Base-by-base conservation (phyloP, 2,113 vertebrate genomes). In the Crypturellus undulatus region DNA sequence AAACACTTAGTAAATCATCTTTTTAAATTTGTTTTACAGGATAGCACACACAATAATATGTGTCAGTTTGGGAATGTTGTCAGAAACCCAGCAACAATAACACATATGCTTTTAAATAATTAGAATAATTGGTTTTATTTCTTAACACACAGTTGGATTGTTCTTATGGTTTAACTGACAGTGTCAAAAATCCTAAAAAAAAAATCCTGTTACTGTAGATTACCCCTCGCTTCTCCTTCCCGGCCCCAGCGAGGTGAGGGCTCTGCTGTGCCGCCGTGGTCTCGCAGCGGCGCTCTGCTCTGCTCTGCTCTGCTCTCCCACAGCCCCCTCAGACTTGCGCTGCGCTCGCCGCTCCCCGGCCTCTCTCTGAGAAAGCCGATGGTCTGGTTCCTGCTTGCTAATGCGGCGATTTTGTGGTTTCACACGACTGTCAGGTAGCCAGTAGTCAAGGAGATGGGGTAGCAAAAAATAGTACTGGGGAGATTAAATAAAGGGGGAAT, bases 401-500 rank as follows among this genome's bases (percentile, higher is more conserved):
- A 58, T 54, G 63, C 73, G 52, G 80, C 84, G 75, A 94, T 91
- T 84, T 62, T 79, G 25, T 2, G 71, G 64, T 76, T 89, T 69
- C 79, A 65, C 17, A 69, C 70, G 25, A 32, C 24, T 47, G 42
- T 78, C 36, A 80, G 72, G 28, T 42, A 80, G 45, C 69, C 22
- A 59, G 83, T 38, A 92, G 73, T 43, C 58, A 86, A 78, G 52
- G 73, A 75, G 80, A 90, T 79, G 89, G 90, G 62, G 64, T 56
- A 88, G 67, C 67, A 32, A 86, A 89, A 89, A 90, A n/a, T 24
- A 58, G 67, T 73, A 4, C 26, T n/a, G 24, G 36, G 40, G 59
- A 94, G 89, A 92, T 65, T 45, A 87, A 82, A 84, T 40, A 43
- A 84, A 84, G 45, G 72, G 43, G 68, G 68, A 89, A 76, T 64